Evolutionary conservation across 2,888 invertebrate species (phyloP).

Genomic region (Nymphalis urticae): DNA sequence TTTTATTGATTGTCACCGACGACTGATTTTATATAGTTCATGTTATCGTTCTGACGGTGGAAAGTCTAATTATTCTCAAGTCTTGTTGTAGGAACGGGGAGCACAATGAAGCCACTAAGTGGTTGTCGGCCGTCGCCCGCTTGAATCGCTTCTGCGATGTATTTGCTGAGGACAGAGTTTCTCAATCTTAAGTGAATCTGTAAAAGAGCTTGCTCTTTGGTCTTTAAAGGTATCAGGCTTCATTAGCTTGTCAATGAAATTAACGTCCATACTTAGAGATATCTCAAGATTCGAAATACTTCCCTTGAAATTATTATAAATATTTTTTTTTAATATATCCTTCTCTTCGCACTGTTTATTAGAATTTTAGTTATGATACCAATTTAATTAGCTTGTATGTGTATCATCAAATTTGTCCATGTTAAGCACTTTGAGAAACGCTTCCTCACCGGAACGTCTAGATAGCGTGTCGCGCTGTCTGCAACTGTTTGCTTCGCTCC

Average conservation of each 20-base stretch:
- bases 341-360: no score
- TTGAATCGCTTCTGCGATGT: slow-evolving; percentile 40
- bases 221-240: no score
- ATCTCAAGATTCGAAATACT: no score
- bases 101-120: slow-evolving; percentile 64
- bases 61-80: slow-evolving; percentile 14
- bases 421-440: slow-evolving; percentile 31
- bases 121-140: slow-evolving; percentile 52
- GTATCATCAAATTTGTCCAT: not conserved
- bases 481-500: slow-evolving; percentile 40
- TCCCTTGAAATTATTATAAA: no score
- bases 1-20: no score
- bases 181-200: slow-evolving; percentile 26
- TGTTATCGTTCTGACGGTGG: not conserved
- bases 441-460: slow-evolving; percentile 40
- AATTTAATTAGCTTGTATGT: no score
- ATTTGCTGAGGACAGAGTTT: slow-evolving; percentile 38
- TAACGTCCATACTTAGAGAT: no score
- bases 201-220: not conserved
- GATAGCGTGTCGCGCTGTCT: slow-evolving; percentile 41
- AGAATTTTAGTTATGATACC: no score
- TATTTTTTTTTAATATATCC: no score
- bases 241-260: no score
- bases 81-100: slow-evolving; percentile 28
- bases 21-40: not conserved